A percentile compares a stretch with the other conserved stretches of the same genome.
phyloP scores from a whole-genome alignment of 1,140 invertebrate species.

The Ips nitidus region DNA sequence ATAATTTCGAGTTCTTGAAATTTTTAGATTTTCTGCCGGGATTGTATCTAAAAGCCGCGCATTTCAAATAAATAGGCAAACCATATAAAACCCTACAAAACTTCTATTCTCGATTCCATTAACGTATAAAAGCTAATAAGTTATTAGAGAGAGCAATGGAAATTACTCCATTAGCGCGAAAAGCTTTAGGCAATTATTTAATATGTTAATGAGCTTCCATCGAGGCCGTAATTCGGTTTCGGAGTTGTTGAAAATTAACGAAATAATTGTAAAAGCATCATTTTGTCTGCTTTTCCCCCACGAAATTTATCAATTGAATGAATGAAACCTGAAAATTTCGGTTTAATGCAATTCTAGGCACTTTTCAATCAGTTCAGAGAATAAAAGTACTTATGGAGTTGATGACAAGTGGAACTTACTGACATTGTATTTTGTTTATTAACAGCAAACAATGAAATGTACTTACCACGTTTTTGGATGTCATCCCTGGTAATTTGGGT shows the following conservation, averaged over 20 bases:
- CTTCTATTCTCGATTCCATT: too few relatives aligned
- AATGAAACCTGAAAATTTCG: too few relatives aligned
- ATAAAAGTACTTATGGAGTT: too few relatives aligned
- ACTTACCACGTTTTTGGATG: constrained; percentile 66
- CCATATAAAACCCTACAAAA: too few relatives aligned
- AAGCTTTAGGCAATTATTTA: not conserved
- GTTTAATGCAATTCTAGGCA: too few relatives aligned
- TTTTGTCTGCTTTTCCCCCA: too few relatives aligned
- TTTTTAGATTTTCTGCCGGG: constrained; percentile 37
- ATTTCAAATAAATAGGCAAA: not conserved
- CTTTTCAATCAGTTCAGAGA: too few relatives aligned
- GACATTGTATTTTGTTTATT: too few relatives aligned
- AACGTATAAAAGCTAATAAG: not conserved
- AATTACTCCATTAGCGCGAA: not conserved
- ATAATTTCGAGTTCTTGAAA: constrained; percentile 50
- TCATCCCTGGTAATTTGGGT: constrained; percentile 60
- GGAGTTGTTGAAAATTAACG: not conserved
- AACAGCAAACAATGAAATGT: too few relatives aligned
- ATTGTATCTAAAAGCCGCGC: constrained; percentile 9
- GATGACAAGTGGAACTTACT: too few relatives aligned
- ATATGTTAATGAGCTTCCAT: constrained; percentile 1
- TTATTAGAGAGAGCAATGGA: not conserved
- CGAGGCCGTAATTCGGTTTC: not conserved
- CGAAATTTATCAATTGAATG: too few relatives aligned
- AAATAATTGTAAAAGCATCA: too few relatives aligned